Conservation (phyloP, 1,140 invertebrate genomes). For the Bactericera cockerelli region DNA sequence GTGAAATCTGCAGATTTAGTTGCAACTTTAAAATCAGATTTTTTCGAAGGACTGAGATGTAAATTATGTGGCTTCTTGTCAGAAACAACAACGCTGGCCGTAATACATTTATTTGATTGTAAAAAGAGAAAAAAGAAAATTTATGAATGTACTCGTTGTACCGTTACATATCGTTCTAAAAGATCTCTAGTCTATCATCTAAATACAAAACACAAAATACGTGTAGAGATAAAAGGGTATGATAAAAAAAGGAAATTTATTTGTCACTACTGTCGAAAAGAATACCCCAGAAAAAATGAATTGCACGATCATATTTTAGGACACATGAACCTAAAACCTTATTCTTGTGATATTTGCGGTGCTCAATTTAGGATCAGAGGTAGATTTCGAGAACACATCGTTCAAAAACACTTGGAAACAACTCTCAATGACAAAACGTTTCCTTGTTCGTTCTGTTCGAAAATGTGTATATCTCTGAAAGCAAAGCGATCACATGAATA, state of each 20-base stretch:
- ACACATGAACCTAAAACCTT: slow-evolving; percentile 3
- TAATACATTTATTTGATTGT: neutral
- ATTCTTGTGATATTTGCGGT: slow-evolving; percentile 9
- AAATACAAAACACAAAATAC: slow-evolving; percentile 20
- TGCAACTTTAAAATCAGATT: too few relatives aligned
- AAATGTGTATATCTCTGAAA: too few relatives aligned
- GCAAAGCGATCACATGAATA: too few relatives aligned
- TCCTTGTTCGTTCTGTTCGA: too few relatives aligned
- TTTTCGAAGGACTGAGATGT: too few relatives aligned
- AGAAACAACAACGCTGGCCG: neutral
- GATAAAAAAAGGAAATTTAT: neutral
- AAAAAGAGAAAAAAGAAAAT: neutral
- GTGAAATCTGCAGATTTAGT: too few relatives aligned
- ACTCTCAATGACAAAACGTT: too few relatives aligned
- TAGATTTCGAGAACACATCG: slow-evolving; percentile 20
- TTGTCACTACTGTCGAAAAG: neutral
- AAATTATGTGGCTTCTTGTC: neutral
- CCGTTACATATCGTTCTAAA: neutral
- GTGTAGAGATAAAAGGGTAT: neutral
- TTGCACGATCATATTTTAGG: neutral
- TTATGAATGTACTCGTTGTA: neutral
- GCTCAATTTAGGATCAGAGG: slow-evolving; percentile 38
- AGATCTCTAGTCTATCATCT: slow-evolving; percentile 57
- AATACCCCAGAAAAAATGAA: neutral
- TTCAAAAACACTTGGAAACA: neutral